phyloP scores from a whole-genome alignment of 2,888 invertebrate genomes.

The Erannis defoliaria region DNA sequence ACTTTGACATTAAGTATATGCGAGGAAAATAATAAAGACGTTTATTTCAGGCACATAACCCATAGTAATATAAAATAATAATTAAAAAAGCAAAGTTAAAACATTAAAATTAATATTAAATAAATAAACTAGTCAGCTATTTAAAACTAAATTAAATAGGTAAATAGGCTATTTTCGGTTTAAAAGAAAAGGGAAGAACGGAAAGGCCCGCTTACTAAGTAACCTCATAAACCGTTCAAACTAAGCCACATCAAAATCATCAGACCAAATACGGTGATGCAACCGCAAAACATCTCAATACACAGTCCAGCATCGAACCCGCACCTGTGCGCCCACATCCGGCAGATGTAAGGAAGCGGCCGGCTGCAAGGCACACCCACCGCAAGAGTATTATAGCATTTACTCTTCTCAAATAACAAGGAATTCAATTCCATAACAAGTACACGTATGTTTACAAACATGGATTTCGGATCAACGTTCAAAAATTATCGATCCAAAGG shows the following conservation, averaged over 20 bases:
- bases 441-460: background rate
- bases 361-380: constrained; percentile 18
- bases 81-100: too few relatives aligned
- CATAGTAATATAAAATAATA: too few relatives aligned
- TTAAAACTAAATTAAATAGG: too few relatives aligned
- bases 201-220: too few relatives aligned
- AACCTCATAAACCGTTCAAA: background rate
- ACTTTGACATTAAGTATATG: too few relatives aligned
- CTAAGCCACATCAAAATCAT: background rate
- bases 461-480: too few relatives aligned
- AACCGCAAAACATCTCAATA: background rate
- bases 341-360: constrained; percentile 29
- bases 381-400: constrained; percentile 1
- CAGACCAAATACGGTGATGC: background rate
- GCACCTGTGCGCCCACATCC: constrained; percentile 31
- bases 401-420: background rate
- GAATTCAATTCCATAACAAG: background rate
- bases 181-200: too few relatives aligned
- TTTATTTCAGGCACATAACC: too few relatives aligned
- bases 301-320: constrained; percentile 4
- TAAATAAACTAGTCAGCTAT: too few relatives aligned
- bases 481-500: background rate
- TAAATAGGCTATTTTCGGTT: too few relatives aligned
- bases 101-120: too few relatives aligned
- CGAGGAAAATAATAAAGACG: too few relatives aligned